These are phyloP conservation scores for Thamnophis elegans DNA, from an alignment of 2,797 vertebrate genomes.

Conservation along the genomic window DNA sequence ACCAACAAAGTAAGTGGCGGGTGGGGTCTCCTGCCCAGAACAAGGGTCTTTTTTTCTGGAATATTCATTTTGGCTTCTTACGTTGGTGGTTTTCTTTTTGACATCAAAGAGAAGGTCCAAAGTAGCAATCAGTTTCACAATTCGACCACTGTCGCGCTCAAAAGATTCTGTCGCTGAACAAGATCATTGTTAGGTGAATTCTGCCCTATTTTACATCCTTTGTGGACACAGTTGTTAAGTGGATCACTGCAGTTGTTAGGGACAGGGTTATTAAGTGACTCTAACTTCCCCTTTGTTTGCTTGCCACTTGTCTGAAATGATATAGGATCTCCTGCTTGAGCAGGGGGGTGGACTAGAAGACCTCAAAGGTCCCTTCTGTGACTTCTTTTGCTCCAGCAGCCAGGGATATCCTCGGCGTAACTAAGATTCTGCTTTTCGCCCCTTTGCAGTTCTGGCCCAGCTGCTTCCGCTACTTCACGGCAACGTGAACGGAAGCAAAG, in stretches of 20 bases:
- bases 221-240: not conserved
- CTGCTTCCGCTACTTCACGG: constrained; percentile 92
- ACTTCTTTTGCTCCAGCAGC: not conserved
- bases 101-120: not conserved
- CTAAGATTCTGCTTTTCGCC: not conserved
- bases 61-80: not conserved
- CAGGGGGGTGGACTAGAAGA: not conserved
- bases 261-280: not conserved
- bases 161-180: not conserved
- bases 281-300: too few relatives aligned
- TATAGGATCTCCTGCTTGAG: not conserved
- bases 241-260: not conserved
- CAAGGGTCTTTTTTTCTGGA: not conserved
- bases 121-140: not conserved
- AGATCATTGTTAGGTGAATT: not conserved
- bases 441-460: constrained; percentile 78
- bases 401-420: not conserved
- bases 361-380: not conserved
- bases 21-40: accelerated
- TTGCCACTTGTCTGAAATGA: too few relatives aligned
- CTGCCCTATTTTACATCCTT: not conserved
- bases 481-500: constrained; percentile 88
- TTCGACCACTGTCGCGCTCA: too few relatives aligned
- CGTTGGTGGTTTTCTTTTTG: not conserved
- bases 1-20: constrained; percentile 81